Evolutionary conservation across 1,140 invertebrate species (phyloP), one percentile per base, ranked within the genome.

Genomic region (Sitodiplosis mosellana): DNA sequence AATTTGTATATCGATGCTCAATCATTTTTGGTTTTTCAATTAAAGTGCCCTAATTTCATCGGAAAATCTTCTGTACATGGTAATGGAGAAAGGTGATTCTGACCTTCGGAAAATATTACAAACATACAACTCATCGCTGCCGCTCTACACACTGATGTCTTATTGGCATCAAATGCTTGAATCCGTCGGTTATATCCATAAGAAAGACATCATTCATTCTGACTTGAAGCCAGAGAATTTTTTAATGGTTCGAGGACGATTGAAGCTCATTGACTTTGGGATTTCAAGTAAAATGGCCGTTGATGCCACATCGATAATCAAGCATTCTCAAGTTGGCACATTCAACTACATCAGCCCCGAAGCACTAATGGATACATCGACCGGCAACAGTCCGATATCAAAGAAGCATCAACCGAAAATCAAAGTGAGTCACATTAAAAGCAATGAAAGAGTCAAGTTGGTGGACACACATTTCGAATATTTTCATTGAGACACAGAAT

Each of bases 191-290:
- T 80, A 87, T 54, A 92, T 97, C 56, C 94, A 98, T 58, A 72
- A 81, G 54, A 75, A 85, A 68, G 87, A 83, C 41, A 85, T 97
- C 12, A 88, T 97, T 49, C 93, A 97, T 69, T 88, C 87, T 0
- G 93, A 98, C 67, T 67, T 99, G 48, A 99, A 99, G 65, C 94
- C 94, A 11, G 89, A 89, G 1, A 99, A 98, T 67, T 98, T 98
- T 67, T 70, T 99, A 11, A 68, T 93, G 54, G 87, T 92, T 19
- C 74, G 75, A 49, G 88, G 86, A 3, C 73, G 79, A 43, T 64
- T 99, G 4, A 98, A 97, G 69, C 67, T 98, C 19, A 99, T 99
- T 51, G 94, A 99, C 69, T 98, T 99, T 70, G 94, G 93, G 19
- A 98, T 98, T 55, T 85, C 94, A n/a, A 87, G 87, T 43, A 80